Evolutionary conservation across 2,888 invertebrate species (phyloP).

Genomic region (Helobdella robusta): DNA sequence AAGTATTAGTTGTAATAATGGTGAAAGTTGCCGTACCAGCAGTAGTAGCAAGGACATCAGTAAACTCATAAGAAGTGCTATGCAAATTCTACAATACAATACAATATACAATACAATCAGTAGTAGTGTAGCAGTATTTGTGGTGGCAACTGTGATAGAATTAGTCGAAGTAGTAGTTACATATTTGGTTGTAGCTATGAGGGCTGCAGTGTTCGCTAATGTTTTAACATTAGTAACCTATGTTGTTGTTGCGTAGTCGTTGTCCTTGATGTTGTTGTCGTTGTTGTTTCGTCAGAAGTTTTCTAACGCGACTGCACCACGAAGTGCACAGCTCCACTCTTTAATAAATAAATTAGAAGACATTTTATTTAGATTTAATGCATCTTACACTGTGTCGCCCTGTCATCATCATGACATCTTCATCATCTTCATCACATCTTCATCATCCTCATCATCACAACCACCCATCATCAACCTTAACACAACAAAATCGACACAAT

Average conservation of each 20-base stretch:
- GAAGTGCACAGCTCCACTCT: too few relatives aligned
- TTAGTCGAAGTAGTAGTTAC: background rate
- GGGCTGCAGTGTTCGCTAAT: background rate
- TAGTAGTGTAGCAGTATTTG: background rate
- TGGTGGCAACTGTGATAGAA: background rate
- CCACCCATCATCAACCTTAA: too few relatives aligned
- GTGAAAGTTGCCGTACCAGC: background rate
- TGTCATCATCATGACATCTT: too few relatives aligned
- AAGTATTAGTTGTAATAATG: conserved; percentile 7
- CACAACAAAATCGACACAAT: too few relatives aligned
- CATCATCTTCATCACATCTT: too few relatives aligned
- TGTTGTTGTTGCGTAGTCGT: background rate
- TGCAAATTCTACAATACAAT: background rate
- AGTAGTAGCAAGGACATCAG: conserved; percentile 1
- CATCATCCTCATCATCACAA: too few relatives aligned
- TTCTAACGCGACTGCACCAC: too few relatives aligned
- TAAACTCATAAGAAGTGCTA: background rate
- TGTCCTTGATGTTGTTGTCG: too few relatives aligned
- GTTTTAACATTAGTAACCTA: background rate
- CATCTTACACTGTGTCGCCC: too few relatives aligned
- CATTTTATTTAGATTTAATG: too few relatives aligned
- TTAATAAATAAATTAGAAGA: too few relatives aligned
- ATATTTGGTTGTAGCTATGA: background rate
- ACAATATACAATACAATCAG: background rate
- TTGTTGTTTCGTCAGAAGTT: too few relatives aligned